Evolutionary conservation across 2,888 invertebrate genomes (phyloP).

Genomic region (Tinea pellionella): DNA sequence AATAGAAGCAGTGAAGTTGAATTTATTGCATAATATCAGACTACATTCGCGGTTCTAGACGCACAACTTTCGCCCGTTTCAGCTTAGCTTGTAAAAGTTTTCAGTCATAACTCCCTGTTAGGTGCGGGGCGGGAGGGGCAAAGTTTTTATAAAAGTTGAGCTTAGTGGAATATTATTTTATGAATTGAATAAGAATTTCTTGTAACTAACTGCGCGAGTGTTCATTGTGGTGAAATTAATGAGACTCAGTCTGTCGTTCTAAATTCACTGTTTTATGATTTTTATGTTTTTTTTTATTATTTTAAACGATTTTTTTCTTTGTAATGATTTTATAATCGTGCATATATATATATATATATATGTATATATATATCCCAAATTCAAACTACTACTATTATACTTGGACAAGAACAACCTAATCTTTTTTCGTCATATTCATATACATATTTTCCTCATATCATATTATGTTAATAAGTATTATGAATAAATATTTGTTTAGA

Average conservation of each 20-base stretch:
- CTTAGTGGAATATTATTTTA: constrained; percentile 14
- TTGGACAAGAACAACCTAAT: too few relatives aligned
- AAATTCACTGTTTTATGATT: neutral
- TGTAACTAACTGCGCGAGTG: constrained; percentile 5
- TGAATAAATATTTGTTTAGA: too few relatives aligned
- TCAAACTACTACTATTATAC: too few relatives aligned
- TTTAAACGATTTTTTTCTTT: neutral
- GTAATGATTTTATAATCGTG: neutral
- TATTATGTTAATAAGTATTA: too few relatives aligned
- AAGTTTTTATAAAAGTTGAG: constrained; percentile 5
- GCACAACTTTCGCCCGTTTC: constrained; percentile 22
- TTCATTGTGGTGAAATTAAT: constrained; percentile 7
- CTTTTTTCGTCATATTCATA: too few relatives aligned
- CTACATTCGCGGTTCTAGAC: constrained; percentile 19
- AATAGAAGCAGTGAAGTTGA: constrained; percentile 15
- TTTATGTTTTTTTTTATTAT: neutral
- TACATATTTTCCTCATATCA: too few relatives aligned
- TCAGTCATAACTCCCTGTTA: constrained; percentile 31
- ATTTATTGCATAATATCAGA: constrained; percentile 23
- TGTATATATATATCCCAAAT: too few relatives aligned
- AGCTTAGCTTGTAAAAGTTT: constrained; percentile 27
- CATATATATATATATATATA: too few relatives aligned
- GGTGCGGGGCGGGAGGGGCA: constrained; percentile 15
- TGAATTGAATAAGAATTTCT: constrained; percentile 13
- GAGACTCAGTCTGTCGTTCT: neutral